A percentile compares a stretch with the other conserved stretches of the same genome.
Conservation (phyloP, 2,113 vertebrate genomes). For the Halichoeres trimaculatus region DNA sequence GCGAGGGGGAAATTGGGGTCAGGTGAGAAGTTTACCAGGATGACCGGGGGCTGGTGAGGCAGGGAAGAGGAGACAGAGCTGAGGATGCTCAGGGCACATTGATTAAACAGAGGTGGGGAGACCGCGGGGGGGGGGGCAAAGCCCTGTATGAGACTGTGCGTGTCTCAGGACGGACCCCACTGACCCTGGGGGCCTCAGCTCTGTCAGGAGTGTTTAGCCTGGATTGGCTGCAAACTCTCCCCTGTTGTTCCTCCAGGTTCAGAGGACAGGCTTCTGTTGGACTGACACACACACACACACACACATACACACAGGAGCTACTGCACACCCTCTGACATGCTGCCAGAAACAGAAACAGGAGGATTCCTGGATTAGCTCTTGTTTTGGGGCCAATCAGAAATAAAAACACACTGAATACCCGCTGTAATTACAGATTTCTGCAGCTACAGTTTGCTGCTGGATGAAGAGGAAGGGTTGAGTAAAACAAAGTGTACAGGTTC, state of each 20-base stretch:
- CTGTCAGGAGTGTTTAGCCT: slow-evolving; percentile 56
- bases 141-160: slow-evolving; percentile 1
- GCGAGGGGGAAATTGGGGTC: not conserved
- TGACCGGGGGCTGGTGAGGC: slow-evolving; percentile 5
- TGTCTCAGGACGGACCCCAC: slow-evolving; percentile 9
- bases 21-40: slow-evolving; percentile 1
- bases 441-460: too few species aligned
- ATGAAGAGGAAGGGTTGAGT: not conserved
- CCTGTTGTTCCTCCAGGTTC: slow-evolving; percentile 36
- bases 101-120: slow-evolving; percentile 27
- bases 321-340: slow-evolving; percentile 19
- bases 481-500: not conserved
- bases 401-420: not conserved
- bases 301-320: not conserved
- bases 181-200: slow-evolving; percentile 26
- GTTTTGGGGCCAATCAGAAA: not conserved
- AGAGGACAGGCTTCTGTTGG: slow-evolving; percentile 11
- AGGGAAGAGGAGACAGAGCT: slow-evolving; percentile 12
- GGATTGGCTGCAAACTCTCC: slow-evolving; percentile 27
- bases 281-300: slow-evolving; percentile 2
- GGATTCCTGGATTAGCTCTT: not conserved
- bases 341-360: not conserved
- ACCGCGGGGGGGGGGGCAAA: not conserved
- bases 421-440: not conserved
- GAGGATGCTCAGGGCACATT: slow-evolving; percentile 18